Conservation (phyloP, 2,888 invertebrate genomes). For the Margaritifera margaritifera region DNA sequence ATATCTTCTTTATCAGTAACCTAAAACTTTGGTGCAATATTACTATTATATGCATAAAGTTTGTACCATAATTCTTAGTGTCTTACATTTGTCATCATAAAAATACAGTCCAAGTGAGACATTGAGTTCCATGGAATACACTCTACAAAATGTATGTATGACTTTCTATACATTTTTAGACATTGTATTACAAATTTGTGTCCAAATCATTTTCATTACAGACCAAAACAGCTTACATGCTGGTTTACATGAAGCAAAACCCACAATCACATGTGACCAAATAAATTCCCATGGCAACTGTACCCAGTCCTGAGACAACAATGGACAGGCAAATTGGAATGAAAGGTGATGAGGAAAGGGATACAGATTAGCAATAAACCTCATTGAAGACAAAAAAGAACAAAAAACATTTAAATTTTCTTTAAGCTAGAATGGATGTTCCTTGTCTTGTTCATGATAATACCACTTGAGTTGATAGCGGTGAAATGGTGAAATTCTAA, state of each 20-base stretch:
- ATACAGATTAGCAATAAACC: conserved; percentile 15
- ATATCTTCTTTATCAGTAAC: too few species aligned
- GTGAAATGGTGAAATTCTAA: too few species aligned
- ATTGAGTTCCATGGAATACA: too few species aligned
- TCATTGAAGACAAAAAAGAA: not conserved
- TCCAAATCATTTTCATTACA: conserved; percentile 32
- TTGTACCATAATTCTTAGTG: too few species aligned
- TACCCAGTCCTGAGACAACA: conserved; percentile 15
- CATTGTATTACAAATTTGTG: conserved; percentile 1
- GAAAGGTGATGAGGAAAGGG: conserved; percentile 26
- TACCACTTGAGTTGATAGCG: too few species aligned
- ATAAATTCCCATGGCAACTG: conserved; percentile 12
- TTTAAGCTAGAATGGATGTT: too few species aligned
- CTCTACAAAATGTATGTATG: not conserved
- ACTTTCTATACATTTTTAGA: not conserved
- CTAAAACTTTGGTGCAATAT: too few species aligned
- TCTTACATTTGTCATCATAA: too few species aligned
- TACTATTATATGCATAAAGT: too few species aligned
- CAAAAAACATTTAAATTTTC: not conserved
- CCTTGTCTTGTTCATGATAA: too few species aligned
- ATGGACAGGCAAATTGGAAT: conserved; percentile 9
- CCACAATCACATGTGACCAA: conserved; percentile 5
- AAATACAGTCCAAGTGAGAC: too few species aligned
- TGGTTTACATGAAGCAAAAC: conserved; percentile 74
- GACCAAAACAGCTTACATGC: conserved; percentile 75